Percentiles rank a stretch among this genome's conserved stretches.
Conservation (phyloP, 2,888 invertebrate species). For the Sialis fuliginosa region DNA sequence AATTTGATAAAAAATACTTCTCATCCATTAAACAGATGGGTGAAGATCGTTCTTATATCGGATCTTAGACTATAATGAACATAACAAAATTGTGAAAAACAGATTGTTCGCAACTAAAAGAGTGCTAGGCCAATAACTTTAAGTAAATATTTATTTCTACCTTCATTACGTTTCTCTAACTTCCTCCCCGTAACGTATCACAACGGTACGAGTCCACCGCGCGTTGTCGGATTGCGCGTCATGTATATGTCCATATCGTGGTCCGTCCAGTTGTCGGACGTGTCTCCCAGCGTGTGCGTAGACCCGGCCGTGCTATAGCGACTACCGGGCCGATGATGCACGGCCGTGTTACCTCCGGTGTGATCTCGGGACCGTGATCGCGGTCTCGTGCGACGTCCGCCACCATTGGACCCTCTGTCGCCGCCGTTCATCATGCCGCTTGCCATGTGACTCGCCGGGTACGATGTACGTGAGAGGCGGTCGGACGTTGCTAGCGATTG, state of each 20-base stretch:
- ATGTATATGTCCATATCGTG: constrained; percentile 93
- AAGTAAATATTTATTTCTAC: no score
- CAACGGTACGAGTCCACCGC: constrained; percentile 71
- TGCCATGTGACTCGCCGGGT: constrained; percentile 44
- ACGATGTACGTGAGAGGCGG: constrained; percentile 57
- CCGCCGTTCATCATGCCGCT: constrained; percentile 31
- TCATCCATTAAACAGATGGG: no score
- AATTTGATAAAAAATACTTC: no score
- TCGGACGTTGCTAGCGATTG: constrained; percentile 74
- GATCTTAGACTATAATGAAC: no score
- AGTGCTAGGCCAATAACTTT: no score
- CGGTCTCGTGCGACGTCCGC: constrained; percentile 48
- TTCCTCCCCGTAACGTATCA: constrained; percentile 16
- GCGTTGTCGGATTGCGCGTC: constrained; percentile 76
- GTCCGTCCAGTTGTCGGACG: constrained; percentile 86
- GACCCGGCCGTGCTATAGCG: constrained; percentile 64
- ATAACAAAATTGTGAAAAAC: no score
- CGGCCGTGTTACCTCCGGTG: neutral
- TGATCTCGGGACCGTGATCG: constrained; percentile 60
- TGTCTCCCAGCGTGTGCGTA: constrained; percentile 65
- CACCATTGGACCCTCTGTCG: constrained; percentile 28
- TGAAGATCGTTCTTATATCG: no score
- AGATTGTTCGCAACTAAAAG: no score
- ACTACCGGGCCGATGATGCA: constrained; percentile 47
- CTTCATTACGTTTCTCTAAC: no score